phyloP scores from a whole-genome alignment of 2,797 vertebrate species.

The Aphelocoma californica region DNA sequence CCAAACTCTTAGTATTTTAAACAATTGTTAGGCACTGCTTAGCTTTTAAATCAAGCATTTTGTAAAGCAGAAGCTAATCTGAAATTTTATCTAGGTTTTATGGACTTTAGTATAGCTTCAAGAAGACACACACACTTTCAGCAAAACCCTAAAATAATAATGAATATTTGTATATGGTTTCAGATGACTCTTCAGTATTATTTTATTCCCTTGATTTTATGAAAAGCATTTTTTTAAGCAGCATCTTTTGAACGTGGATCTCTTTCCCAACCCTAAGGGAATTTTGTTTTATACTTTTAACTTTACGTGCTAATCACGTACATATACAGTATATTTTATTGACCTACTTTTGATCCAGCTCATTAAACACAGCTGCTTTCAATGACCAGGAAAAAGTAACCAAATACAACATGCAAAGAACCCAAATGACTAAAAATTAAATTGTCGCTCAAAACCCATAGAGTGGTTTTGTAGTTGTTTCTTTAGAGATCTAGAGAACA shows the following conservation, averaged over 20 bases:
- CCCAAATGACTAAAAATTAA: background rate
- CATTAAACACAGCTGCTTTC: constrained; percentile 66
- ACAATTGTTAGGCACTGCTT: background rate
- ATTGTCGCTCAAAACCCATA: background rate
- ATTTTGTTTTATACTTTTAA: background rate
- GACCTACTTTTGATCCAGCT: constrained; percentile 63
- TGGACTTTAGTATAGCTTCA: background rate
- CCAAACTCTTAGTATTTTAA: background rate
- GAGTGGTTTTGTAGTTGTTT: constrained; percentile 12
- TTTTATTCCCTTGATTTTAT: constrained; percentile 32
- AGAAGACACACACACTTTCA: background rate
- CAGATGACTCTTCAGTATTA: background rate
- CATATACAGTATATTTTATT: constrained; percentile 41
- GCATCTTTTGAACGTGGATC: background rate
- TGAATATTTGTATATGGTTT: background rate
- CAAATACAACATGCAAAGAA: constrained; percentile 25
- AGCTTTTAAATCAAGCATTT: background rate
- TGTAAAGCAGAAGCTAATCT: background rate
- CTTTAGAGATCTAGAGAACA: background rate
- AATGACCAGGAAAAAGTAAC: constrained; percentile 51
- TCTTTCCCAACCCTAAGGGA: background rate
- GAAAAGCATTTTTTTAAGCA: background rate
- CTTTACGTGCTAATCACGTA: constrained; percentile 12
- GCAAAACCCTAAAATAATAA: background rate
- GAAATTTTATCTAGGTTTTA: background rate